Evolutionary conservation across 2,888 invertebrate genomes (phyloP), one percentile per base, ranked within the genome.

Genomic region (Scaptomyza flava): DNA sequence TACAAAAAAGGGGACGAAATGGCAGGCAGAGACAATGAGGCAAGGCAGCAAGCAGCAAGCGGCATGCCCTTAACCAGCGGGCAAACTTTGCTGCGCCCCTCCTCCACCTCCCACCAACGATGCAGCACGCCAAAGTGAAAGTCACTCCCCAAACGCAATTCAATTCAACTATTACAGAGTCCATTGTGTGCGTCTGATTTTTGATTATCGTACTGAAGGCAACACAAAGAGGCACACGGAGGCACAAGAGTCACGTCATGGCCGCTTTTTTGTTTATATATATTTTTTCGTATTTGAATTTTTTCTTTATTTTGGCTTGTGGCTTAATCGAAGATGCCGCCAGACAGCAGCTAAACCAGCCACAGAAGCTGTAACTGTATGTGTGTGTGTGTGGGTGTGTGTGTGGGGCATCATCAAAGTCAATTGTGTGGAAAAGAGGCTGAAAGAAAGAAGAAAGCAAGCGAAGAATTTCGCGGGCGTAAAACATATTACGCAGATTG

Each of bases 341-440:
- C 54, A 59, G 53, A 43, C 43, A 36, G 36, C 31, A n/a, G 1
- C 50, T 36, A n/a, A 47, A 41, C 17, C 41, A 41, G 42, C 36
- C 14, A 53, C 27, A 51, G 41, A 5, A 46, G 47, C 51, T 20
- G 47, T 42, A 34, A 51, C 60, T 47, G 42, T n/a, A 14, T 41
- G 56, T 20, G 46, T 30, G 23, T 8, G 41, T 38, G 17, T 43
- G 59, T 12, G 42, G 43, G 50, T 53, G 62, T 62, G 59, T 58
- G 33, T 52, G 53, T 36, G 52, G 38, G 72, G 73, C 86, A 77
- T 87, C 89, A 86, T 90, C 88, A 90, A 90, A 90, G 84, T 90
- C 88, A 90, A 90, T 90, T 90, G 90, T 87, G 87, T 81, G 90
- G 90, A 90, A 90, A 90, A 90, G 87, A 82, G 81, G 80, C 75